Evolutionary conservation across 1,140 invertebrate species (phyloP), one percentile per base, ranked within the genome.

Genomic region (Zaprionus gabonicus): DNA sequence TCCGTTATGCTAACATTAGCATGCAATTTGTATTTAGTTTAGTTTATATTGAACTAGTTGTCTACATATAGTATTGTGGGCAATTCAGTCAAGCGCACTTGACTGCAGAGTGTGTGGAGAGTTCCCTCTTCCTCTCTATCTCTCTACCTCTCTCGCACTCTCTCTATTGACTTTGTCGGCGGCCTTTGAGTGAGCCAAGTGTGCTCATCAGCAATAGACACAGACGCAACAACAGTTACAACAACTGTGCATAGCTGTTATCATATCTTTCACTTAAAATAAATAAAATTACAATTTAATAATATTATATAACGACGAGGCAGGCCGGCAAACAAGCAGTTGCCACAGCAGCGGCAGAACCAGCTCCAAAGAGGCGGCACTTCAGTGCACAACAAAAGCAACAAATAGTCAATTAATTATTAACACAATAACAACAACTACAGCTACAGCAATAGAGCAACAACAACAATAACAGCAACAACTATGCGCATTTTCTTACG

Each of bases 331-430:
- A 66, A 1, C 27, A 27, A 5, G 9, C 62, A 41, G 31, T 23
- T 27, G 23, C 27, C 67, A n/a, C 41, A 46, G 46, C 51, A n/a
- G 53, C 66, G 51, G 28, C 55, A 70, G 41, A 46, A 46, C 68
- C 66, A 15, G 49, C 9, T 9, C 31, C 31, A 34, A 31, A 57
- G 53, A 64, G 81, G 81, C 85, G 84, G 76, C 85, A 87, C 83
- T 87, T 55, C 70, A 87, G 76, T 63, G 73, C 60, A 69, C 74
- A 70, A 70, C 85, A 82, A 88, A 72, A 88, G 81, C 78, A 90
- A 88, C 84, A 88, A 87, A 87, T 81, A 88, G 81, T 88, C 84
- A 88, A 88, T 88, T 88, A 88, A 88, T 88, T 88, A 88, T 88
- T 88, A 84, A 78, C 76, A 70, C 76, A 85, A 81, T 65, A 85